Base-by-base conservation (phyloP, 2,113 vertebrate species). In the Poeciliopsis turrubarensis region DNA sequence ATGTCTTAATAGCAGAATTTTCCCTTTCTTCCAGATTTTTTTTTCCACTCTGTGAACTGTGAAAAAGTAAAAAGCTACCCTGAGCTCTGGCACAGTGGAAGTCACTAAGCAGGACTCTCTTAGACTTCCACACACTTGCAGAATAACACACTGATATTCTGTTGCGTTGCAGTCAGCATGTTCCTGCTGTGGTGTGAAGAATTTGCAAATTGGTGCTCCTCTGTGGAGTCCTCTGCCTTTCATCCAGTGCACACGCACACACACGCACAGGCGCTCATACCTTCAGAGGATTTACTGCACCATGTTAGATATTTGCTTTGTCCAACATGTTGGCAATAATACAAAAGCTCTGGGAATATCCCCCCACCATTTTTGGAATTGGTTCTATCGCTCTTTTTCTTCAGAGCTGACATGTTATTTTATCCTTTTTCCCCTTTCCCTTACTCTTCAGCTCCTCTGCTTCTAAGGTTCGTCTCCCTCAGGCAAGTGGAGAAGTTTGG, bases 341-440 rank as follows among this genome's bases (percentile, higher is more conserved):
- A 83, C 89, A 79, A 87, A 71, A 85, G 88, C 89, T 91, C 89
- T 87, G 91, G 89, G 90, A 92, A 92, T 91, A 89, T 90, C 81
- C 89, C 62, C 80, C 79, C 82, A 78, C 80, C 80, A 57, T 87
- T 93, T 89, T 86, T 90, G 85, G 85, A 91, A 93, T 91, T 90
- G 91, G 79, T 80, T 87, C 87, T 86, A 89, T 92, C 66, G 82
- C 83, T 93, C 87, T 90, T 88, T 89, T 86, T 89, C 86, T 87
- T 76, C 68, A 76, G 75, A 80, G 89, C 82, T 87, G 87, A 91
- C 89, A 90, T 68, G 68, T 88, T 88, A 88, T 89, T 91, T 78
- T 86, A 74, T 74, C 75, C 81, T 27, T 26, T n/a, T 57, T 61
- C 30, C 19, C 14, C 17, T 69, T 41, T 19, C 41, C 22, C 70